phyloP scores from a whole-genome alignment of 2,888 invertebrate genomes.

The Emmelina monodactyla region DNA sequence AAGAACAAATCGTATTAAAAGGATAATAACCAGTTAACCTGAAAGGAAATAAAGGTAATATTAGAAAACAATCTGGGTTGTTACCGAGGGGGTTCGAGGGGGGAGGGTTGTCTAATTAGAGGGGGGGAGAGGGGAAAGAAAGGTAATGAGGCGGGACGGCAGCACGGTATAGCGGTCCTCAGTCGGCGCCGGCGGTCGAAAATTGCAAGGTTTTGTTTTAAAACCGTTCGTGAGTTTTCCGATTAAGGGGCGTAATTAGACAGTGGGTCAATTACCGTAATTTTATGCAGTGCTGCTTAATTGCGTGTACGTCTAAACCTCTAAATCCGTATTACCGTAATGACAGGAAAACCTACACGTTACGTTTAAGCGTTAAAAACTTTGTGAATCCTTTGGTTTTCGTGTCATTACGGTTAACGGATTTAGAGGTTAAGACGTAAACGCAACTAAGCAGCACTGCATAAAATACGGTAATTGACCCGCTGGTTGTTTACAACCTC shows the following conservation, averaged over 20 bases:
- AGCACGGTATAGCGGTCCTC: slow-evolving; percentile 61
- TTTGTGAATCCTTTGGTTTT: too few relatives aligned
- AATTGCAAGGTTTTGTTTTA: slow-evolving; percentile 65
- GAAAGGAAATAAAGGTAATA: slow-evolving; percentile 51
- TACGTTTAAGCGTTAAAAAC: too few relatives aligned
- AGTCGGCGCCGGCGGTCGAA: slow-evolving; percentile 61
- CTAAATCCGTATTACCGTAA: too few relatives aligned
- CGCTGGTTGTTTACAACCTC: slow-evolving; percentile 67
- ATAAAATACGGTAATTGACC: too few relatives aligned
- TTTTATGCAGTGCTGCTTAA: too few relatives aligned
- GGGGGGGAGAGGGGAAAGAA: slow-evolving; percentile 48
- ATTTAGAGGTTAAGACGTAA: too few relatives aligned
- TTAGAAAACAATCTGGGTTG: slow-evolving; percentile 58
- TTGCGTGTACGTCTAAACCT: too few relatives aligned
- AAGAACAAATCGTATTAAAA: slow-evolving; percentile 25
- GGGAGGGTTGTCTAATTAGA: slow-evolving; percentile 56
- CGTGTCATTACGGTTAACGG: too few relatives aligned
- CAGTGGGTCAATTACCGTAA: too few relatives aligned
- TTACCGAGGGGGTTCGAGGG: slow-evolving; percentile 21
- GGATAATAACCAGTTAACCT: slow-evolving; percentile 45
- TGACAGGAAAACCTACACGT: too few relatives aligned
- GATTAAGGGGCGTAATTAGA: slow-evolving; percentile 67
- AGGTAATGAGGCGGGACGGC: slow-evolving; percentile 66
- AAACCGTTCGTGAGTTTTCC: slow-evolving; percentile 65
- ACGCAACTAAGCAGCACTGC: too few relatives aligned